These are phyloP conservation scores for Uria aalge DNA, from an alignment of 2,113 vertebrate species.

Conservation along the genomic window DNA sequence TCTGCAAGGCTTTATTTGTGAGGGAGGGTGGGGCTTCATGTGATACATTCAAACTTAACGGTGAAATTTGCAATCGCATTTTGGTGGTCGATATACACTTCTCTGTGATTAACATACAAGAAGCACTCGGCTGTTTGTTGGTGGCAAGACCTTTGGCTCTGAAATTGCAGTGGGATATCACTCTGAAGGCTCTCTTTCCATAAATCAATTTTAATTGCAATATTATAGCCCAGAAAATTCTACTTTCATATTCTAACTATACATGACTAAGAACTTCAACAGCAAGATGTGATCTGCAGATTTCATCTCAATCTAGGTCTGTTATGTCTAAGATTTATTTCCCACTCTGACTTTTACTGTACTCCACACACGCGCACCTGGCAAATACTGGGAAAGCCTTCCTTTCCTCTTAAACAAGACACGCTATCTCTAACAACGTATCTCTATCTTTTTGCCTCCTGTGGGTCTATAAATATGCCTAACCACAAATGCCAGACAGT, in stretches of 20 bases:
- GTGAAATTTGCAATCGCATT: neutral
- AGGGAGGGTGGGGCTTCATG: rapidly evolving
- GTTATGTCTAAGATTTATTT: neutral
- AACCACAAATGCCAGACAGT: neutral
- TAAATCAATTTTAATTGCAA: slow-evolving; percentile 49
- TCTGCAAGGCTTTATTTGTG: neutral
- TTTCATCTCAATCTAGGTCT: neutral
- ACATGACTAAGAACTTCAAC: neutral
- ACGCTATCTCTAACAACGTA: neutral
- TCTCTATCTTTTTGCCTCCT: neutral
- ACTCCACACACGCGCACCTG: neutral
- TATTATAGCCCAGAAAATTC: slow-evolving; percentile 19
- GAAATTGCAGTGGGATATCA: slow-evolving; percentile 59
- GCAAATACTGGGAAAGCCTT: neutral
- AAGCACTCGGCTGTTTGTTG: slow-evolving; percentile 29
- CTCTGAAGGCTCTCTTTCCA: slow-evolving; percentile 6
- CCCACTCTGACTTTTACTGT: neutral
- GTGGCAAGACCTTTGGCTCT: slow-evolving; percentile 43
- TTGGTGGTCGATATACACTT: slow-evolving; percentile 27
- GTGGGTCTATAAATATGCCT: neutral
- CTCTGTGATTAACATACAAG: slow-evolving; percentile 9
- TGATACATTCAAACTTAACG: neutral
- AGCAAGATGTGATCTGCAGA: neutral
- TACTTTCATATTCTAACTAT: neutral
- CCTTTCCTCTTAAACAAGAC: neutral